Base-by-base conservation (phyloP, 2,888 invertebrate species). In the Abscondita cerata region DNA sequence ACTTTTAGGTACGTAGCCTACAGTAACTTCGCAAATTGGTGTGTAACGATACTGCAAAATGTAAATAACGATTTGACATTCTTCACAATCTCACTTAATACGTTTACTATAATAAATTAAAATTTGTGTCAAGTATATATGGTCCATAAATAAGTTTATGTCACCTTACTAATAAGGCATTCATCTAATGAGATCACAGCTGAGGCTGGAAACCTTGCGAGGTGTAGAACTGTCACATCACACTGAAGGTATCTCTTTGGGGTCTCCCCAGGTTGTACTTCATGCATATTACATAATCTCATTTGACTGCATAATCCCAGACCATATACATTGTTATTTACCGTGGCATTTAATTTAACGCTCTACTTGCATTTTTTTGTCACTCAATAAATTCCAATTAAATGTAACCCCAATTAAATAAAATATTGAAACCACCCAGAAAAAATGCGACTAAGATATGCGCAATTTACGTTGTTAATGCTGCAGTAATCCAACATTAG, bases 261-360 rank as follows among this genome's bases (percentile, higher is more conserved):
- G 41, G 62, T 66, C 66, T 75, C 76, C 77, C 70, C 68, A 65
- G 72, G 75, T 72, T 72, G 74, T 60, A 70, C 76, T 78, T 75
- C 78, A 79, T 80, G 78, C 78, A 80, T 80, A 80, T 80, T 79
- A 78, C 75, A 78, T 75, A 76, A 79, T 77, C 78, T 80, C 77
- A 79, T 80, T 79, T 78, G 78, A 78, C 78, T 78, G 75, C 76
- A 76, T 78, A 79, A 80, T 78, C 78, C 76, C 70, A 70, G 70
- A 68, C 73, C 72, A 70, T 73, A 72, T 72, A 72, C 73, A 73
- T 73, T 74, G 74, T 76, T 76, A 76, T 76, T 76, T 75, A 75
- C 73, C 71, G 71, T 76, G 75, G 76, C 76, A 73, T 68, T 67
- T 70, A 73, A 73, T 73, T 75, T 75, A 76, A 73, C 72, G 73